phyloP scores from a whole-genome alignment of 2,888 invertebrate species.

The Spisula solida region DNA sequence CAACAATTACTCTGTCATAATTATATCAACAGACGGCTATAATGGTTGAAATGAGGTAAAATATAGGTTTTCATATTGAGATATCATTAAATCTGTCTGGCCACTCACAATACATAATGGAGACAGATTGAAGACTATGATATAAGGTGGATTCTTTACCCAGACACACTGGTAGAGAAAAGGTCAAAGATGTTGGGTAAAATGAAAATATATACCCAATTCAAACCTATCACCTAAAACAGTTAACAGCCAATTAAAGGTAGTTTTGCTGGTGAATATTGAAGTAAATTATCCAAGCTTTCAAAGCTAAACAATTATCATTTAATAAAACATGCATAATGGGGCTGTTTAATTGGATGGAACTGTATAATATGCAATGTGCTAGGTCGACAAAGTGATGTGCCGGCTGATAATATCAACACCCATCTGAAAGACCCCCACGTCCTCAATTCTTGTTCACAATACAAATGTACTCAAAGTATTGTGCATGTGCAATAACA shows the following conservation, averaged over 20 bases:
- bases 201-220: background rate
- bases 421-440: background rate
- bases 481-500: background rate
- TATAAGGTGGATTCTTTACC: background rate
- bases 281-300: background rate
- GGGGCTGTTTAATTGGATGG: background rate
- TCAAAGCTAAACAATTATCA: background rate
- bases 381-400: background rate
- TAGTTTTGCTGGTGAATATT: background rate
- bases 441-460: background rate
- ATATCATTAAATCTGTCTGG: background rate
- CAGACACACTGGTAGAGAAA: background rate
- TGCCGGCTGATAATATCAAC: background rate
- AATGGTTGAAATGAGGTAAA: background rate
- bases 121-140: conserved; percentile 4
- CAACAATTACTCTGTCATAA: conserved; percentile 11
- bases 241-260: background rate
- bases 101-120: background rate
- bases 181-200: background rate
- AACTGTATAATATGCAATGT: background rate
- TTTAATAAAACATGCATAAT: background rate
- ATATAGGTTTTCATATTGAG: background rate
- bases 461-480: background rate
- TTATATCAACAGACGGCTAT: background rate
- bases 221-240: background rate